Evolutionary conservation across 2,797 vertebrate species (phyloP).

Genomic region (Hozukius guyotensis): DNA sequence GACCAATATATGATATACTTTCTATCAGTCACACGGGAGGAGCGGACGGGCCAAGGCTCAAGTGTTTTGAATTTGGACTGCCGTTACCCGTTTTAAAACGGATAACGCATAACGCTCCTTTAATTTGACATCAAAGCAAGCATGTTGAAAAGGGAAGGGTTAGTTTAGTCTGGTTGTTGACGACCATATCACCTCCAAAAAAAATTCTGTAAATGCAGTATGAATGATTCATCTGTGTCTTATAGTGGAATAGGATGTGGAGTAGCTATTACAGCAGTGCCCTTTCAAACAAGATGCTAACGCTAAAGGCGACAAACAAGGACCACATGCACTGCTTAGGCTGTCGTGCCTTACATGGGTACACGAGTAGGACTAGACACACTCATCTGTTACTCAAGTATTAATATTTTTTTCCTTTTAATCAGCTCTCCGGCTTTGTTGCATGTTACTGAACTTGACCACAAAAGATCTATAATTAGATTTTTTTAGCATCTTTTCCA

Average conservation of each 20-base stretch:
- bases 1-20: no score
- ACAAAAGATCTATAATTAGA: constrained; percentile 19
- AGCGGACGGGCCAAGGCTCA: no score
- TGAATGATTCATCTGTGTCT: constrained; percentile 1
- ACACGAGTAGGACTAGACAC: constrained; percentile 30
- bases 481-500: constrained; percentile 25
- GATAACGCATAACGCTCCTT: neutral
- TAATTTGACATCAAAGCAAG: neutral
- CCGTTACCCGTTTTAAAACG: no score
- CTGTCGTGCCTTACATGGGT: constrained; percentile 64
- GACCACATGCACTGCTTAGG: constrained; percentile 45
- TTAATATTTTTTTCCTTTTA: neutral
- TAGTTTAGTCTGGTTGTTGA: neutral
- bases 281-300: constrained; percentile 13
- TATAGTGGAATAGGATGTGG: neutral
- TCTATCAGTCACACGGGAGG: no score
- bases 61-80: no score
- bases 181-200: constrained; percentile 8
- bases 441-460: constrained; percentile 54
- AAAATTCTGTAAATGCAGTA: constrained; percentile 25
- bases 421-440: constrained; percentile 34
- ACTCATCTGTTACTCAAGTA: constrained; percentile 31
- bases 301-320: constrained; percentile 10
- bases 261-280: constrained; percentile 18
- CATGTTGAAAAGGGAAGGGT: neutral